phyloP scores from a whole-genome alignment of 30 jellyfish, hydroid and myxozoan genomes.

The Aurelia aurita complex sp. Pacific region DNA sequence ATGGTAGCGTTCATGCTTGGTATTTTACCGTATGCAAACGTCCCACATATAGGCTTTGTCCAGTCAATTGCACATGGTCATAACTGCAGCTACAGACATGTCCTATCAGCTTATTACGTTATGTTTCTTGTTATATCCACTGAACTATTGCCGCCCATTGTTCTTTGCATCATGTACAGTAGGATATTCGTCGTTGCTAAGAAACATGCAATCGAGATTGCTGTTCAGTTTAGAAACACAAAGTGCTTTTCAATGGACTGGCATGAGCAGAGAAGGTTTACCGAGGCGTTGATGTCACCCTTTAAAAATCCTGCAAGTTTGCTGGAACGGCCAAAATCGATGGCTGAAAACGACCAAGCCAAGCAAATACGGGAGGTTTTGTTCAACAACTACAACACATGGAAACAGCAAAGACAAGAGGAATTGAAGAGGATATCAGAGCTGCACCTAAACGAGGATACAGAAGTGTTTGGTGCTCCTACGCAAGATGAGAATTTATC shows the following conservation, averaged over 20 bases:
- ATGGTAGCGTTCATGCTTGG: slow-evolving; percentile 23
- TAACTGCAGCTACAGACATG: slow-evolving; percentile 8
- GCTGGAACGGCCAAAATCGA: not conserved
- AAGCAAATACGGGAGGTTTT: slow-evolving; percentile 3
- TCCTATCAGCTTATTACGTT: slow-evolving; percentile 25
- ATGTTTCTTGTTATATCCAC: slow-evolving; percentile 25
- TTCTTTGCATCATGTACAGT: slow-evolving; percentile 41
- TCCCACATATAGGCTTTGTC: not conserved
- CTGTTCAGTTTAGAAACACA: slow-evolving; percentile 28
- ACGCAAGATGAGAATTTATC: slow-evolving; percentile 16
- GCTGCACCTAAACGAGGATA: not conserved
- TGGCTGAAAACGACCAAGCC: slow-evolving; percentile 21
- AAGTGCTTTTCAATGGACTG: slow-evolving; percentile 31
- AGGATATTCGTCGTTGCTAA: slow-evolving; percentile 43
- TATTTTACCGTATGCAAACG: slow-evolving; percentile 22
- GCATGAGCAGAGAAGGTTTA: slow-evolving; percentile 18
- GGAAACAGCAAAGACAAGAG: slow-evolving; percentile 23
- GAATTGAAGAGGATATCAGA: not conserved
- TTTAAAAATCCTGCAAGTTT: slow-evolving; percentile 1
- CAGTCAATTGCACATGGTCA: too few species aligned
- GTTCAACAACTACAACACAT: slow-evolving; percentile 26
- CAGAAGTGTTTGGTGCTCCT: slow-evolving; percentile 18
- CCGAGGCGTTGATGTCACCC: slow-evolving; percentile 41
- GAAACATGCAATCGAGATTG: slow-evolving; percentile 60
- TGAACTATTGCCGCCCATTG: slow-evolving; percentile 44